These are phyloP conservation scores for Danionella cerebrum DNA, from an alignment of 2,113 vertebrate genomes.

Conservation along the genomic window DNA sequence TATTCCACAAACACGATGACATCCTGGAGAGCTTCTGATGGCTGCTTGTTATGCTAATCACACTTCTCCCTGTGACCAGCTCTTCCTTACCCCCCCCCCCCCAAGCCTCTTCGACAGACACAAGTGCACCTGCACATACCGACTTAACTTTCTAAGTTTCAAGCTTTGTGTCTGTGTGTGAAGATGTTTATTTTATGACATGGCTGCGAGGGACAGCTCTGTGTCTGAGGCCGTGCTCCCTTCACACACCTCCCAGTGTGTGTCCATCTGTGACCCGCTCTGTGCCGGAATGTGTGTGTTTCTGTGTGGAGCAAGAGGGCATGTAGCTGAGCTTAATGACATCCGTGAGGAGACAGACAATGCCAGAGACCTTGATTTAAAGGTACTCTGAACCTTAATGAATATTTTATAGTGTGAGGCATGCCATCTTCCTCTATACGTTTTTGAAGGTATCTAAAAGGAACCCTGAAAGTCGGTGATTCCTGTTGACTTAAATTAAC, in stretches of 20 bases:
- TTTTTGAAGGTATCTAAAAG: not conserved
- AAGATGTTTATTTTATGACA: not conserved
- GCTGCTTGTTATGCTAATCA: conserved; percentile 59
- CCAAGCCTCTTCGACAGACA: conserved; percentile 16
- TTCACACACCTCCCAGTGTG: conserved; percentile 24
- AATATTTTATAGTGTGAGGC: conserved; percentile 11
- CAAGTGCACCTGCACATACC: too few relatives aligned
- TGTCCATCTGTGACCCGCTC: conserved; percentile 40
- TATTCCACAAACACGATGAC: conserved; percentile 48
- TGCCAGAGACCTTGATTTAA: conserved; percentile 25
- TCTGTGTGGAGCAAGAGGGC: conserved; percentile 20
- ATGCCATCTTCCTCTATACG: not conserved
- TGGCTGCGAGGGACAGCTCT: conserved; percentile 9
- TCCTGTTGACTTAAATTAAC: not conserved
- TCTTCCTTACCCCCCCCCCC: conserved; percentile 33
- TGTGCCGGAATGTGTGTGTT: conserved; percentile 24
- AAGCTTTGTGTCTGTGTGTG: conserved; percentile 12
- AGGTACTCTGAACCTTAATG: conserved; percentile 12
- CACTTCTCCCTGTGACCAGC: conserved; percentile 42
- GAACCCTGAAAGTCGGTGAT: not conserved
- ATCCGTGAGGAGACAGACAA: conserved; percentile 16
- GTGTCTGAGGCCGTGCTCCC: conserved; percentile 6
- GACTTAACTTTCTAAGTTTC: conserved; percentile 9
- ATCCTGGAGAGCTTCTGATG: conserved; percentile 51
- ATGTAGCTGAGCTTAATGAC: conserved; percentile 16